Base-by-base conservation (phyloP, 1,140 invertebrate genomes). In the Andricus grossulariae region DNA sequence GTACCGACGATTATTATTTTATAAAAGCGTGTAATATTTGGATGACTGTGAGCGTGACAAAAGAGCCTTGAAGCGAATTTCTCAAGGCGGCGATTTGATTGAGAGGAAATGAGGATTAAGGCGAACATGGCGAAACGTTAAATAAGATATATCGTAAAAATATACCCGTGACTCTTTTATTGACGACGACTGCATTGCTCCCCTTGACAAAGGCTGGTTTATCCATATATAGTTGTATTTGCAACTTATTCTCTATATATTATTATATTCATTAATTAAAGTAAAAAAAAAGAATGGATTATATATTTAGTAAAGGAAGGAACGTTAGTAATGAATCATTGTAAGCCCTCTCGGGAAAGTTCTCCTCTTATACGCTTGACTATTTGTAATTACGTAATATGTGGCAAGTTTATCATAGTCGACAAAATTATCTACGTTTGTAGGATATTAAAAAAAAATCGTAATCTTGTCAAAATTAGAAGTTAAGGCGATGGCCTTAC, bases 161-260 rank as follows among this genome's bases (percentile, higher is more conserved):
- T 77, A 54, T 83, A 75, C 80, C 73, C 77, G 77, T 81, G 78
- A 83, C 75, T 82, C 72, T 83, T 86, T 85, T 86, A 87, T 87
- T 82, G 83, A 88, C 73, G 85, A 87, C 86, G 84, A 88, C 85
- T 88, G 84, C 83, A 85, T 87, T 86, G 80, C 81, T 86, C 86
- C 84, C 82, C 84, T 76, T 85, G 82, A 88, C 85, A 87, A 90
- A 90, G 82, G 86, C 87, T 90, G 83, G 84, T 87, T 88, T 87
- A 87, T 86, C 87, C 84, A 87, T 85, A 88, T 73, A 86, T 87
- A 88, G 85, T 87, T 87, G 83, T 87, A 88, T 87, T 87, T 87
- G 81, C 81, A 87, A 87, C 88, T 66, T 88, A 90, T 86, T 88
- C 86, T 80, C 80, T 76, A 75, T 80, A 80, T 86, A 72, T 81